Evolutionary conservation across 92 coral and sea anemone genomes (phyloP), one percentile per base, ranked within the genome.

Genomic region (Muricea muricata): DNA sequence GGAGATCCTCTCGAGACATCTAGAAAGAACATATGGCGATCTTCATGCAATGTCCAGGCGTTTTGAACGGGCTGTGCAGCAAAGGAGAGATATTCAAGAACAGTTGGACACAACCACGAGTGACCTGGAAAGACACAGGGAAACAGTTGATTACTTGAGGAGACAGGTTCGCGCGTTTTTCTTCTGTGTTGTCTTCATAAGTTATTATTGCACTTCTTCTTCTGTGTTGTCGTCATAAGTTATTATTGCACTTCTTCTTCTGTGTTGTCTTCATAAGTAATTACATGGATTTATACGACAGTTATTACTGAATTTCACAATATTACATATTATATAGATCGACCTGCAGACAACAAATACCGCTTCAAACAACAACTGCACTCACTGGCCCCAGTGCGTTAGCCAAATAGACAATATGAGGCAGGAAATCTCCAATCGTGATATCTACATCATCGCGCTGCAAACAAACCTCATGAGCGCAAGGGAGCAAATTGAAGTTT

Each of bases 391-490:
- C 14, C 58, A 30, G 11, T 77, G 70, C 26, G n/a, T 77, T 1
- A 46, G 56, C 39, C 56, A 77, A 41, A 52, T 55, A 0, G 69
- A 77, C 13, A 77, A 41, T 20, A 48, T 56, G 50, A 77, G 82
- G 24, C 54, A 77, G 32, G 82, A 28, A 25, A 56, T 50, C 5
- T 77, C 87, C 14, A 86, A 91, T 47, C 87, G 92, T 5, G 90
- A 91, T 39, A 85, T 84, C 56, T 88, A 84, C 34, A 91, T 91
- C 46, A 91, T 91, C 37, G 92, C 91, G 0, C 88, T 91, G 15
- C 94, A 91, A 58, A 91, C 89, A 80, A 91, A 91, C 54, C 81
- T 91, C 15, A 56, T 91, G 81, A 87, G 90, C 4, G 81, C 88
- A 5, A 87, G 83, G 14, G 94, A 91, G 35, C 90, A 88, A 74